phyloP scores from a whole-genome alignment of 1,140 invertebrate species.

The Tribolium madens region DNA sequence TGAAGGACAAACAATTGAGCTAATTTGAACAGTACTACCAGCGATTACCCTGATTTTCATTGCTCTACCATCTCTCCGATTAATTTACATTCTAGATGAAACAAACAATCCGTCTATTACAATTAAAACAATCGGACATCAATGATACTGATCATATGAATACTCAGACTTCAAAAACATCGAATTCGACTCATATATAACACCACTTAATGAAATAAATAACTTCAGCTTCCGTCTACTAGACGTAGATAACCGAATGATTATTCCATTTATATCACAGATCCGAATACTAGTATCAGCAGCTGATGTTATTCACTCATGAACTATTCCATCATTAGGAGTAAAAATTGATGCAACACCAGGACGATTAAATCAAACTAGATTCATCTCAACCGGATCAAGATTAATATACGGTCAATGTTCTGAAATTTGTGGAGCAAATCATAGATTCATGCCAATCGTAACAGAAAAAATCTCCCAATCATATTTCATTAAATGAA shows the following conservation, averaged over 20 bases:
- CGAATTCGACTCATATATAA: slow-evolving; percentile 77
- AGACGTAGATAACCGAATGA: slow-evolving; percentile 74
- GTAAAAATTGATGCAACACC: slow-evolving; percentile 77
- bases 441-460: slow-evolving; percentile 84
- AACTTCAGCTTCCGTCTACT: slow-evolving; percentile 69
- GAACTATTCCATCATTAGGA: slow-evolving; percentile 72
- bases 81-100: slow-evolving; percentile 75
- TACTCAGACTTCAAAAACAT: slow-evolving; percentile 72
- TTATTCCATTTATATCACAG: slow-evolving; percentile 70
- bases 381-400: slow-evolving; percentile 69
- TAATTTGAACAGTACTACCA: slow-evolving; percentile 74
- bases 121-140: slow-evolving; percentile 74
- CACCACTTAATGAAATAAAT: slow-evolving; percentile 63
- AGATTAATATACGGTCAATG: slow-evolving; percentile 79
- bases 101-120: slow-evolving; percentile 68
- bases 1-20: slow-evolving; percentile 71
- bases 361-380: slow-evolving; percentile 76
- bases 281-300: slow-evolving; percentile 72
- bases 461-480: slow-evolving; percentile 71
- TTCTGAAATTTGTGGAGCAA: slow-evolving; percentile 83
- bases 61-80: slow-evolving; percentile 71
- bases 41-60: slow-evolving; percentile 74
- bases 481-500: slow-evolving; percentile 71
- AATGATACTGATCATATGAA: slow-evolving; percentile 80
- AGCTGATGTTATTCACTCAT: slow-evolving; percentile 78